A percentile compares a stretch with the other conserved stretches of the same genome.
Conservation (phyloP, 2,113 vertebrate species). For the Brachyhypopomus gauderio region DNA sequence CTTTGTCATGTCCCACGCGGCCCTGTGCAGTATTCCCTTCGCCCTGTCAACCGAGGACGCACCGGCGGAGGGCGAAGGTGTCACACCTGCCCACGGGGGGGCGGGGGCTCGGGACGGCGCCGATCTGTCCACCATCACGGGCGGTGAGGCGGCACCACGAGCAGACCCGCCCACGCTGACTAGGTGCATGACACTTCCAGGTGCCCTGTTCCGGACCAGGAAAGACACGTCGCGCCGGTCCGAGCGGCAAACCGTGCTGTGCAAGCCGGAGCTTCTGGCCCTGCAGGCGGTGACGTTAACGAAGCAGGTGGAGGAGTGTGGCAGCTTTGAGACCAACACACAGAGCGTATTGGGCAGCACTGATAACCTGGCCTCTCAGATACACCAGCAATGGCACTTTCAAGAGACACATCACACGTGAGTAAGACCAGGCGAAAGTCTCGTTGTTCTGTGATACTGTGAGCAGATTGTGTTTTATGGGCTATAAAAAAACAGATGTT, state of each 20-base stretch:
- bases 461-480: no score
- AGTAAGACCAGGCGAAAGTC: no score
- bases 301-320: slow-evolving; percentile 19
- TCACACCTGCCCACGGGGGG: neutral
- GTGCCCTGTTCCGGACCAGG: slow-evolving; percentile 13
- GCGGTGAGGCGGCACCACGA: no score
- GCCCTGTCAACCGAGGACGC: slow-evolving; percentile 10
- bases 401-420: no score
- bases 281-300: slow-evolving; percentile 20
- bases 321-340: no score
- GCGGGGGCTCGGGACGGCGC: no score
- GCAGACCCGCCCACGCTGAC: slow-evolving; percentile 6
- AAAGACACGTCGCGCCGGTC: neutral
- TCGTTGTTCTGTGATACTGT: no score
- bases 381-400: no score
- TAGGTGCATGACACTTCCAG: slow-evolving; percentile 42
- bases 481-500: no score
- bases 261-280: slow-evolving; percentile 1
- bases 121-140: no score
- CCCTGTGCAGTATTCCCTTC: slow-evolving; percentile 39
- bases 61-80: neutral
- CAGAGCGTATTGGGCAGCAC: no score
- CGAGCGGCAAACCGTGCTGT: neutral
- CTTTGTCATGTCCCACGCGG: slow-evolving; percentile 43
- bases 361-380: no score